A percentile compares a stretch with the other conserved stretches of the same genome.
Evolutionary conservation across 2,113 vertebrate species (phyloP).

Genomic region (Catharus fuscescens): DNA sequence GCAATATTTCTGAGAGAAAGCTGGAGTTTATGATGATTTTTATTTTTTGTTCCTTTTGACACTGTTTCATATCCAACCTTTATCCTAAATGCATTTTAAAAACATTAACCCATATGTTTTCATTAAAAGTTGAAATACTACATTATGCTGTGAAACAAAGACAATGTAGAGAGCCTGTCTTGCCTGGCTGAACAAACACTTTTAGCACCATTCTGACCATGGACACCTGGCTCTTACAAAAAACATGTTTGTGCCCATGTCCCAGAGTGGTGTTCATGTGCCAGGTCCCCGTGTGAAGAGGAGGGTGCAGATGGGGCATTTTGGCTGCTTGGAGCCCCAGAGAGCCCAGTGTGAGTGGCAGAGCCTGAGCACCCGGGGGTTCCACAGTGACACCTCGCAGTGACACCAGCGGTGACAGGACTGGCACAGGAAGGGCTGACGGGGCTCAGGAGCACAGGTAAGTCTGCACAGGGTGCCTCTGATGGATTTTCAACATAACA

Average conservation of each 20-base stretch:
- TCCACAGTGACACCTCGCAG: accelerated
- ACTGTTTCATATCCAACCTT: neutral
- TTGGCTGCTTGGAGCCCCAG: neutral
- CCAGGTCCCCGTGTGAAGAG: neutral
- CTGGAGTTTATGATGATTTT: neutral
- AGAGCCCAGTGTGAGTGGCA: accelerated
- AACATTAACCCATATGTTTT: neutral
- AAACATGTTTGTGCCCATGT: neutral
- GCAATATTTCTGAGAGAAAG: slow-evolving; percentile 6
- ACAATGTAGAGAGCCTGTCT: neutral
- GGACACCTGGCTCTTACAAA: neutral
- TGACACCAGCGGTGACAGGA: accelerated
- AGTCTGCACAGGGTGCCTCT: neutral
- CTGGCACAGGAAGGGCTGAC: neutral
- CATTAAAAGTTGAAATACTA: neutral
- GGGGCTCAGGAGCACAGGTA: neutral
- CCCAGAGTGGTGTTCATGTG: accelerated
- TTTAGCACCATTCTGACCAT: neutral
- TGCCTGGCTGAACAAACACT: neutral
- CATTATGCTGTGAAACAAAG: neutral
- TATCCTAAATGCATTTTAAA: slow-evolving; percentile 48
- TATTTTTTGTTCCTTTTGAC: neutral
- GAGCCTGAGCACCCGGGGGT: neutral
- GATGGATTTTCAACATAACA: neutral
- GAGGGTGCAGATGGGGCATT: neutral